Evolutionary conservation across 2,113 vertebrate species (phyloP).

Genomic region (Sigmodon hispidus): DNA sequence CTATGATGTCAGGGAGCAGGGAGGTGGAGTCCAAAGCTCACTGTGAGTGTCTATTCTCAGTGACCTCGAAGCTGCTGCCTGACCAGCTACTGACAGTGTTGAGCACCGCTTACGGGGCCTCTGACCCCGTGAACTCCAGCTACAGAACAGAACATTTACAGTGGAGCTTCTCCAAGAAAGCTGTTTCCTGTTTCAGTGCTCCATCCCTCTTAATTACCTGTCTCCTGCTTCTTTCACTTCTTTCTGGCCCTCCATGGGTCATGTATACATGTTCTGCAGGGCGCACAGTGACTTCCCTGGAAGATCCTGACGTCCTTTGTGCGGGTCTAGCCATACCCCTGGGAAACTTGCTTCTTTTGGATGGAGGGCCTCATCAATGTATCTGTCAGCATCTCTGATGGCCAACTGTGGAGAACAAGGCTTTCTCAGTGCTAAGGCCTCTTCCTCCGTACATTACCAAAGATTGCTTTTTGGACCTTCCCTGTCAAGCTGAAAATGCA

Average conservation of each 20-base stretch:
- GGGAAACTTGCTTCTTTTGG: not conserved
- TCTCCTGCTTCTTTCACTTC: not conserved
- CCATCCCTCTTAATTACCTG: too few relatives aligned
- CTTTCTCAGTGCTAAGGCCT: not conserved
- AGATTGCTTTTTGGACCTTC: not conserved
- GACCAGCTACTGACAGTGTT: not conserved
- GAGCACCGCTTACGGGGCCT: not conserved
- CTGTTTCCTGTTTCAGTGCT: accelerated
- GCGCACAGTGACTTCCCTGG: not conserved
- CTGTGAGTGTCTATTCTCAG: not conserved
- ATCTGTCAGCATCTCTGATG: not conserved
- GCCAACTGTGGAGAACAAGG: not conserved
- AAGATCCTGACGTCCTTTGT: not conserved
- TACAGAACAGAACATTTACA: not conserved
- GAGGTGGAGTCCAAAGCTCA: too few relatives aligned
- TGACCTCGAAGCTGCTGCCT: not conserved
- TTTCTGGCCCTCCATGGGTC: not conserved
- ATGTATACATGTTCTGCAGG: not conserved
- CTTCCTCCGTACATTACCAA: not conserved
- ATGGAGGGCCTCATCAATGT: accelerated
- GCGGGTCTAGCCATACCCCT: not conserved
- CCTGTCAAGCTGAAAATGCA: slow-evolving; percentile 7
- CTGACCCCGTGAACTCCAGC: not conserved
- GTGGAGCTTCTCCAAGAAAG: not conserved
- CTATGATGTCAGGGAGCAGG: not conserved